Evolutionary conservation across 2,888 invertebrate species (phyloP), one percentile per base, ranked within the genome.

Genomic region (Heliconius ismenius): DNA sequence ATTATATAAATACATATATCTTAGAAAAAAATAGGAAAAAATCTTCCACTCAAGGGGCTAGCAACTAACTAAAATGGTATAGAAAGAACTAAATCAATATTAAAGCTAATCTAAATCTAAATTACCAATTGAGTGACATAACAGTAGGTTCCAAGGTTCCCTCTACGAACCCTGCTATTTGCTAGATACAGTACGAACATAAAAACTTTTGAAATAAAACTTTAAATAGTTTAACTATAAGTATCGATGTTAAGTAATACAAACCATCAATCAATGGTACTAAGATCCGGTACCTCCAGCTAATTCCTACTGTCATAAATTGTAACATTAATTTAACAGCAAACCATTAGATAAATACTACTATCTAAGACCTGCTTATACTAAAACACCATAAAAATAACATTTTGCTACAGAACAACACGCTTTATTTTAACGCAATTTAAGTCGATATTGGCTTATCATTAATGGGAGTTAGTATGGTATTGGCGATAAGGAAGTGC

Each of bases 321-420:
- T 89, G 86, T 91, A 83, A 92, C 90, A 94, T 94, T 93, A 93
- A 93, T 91, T 92, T 93, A 93, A 93, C 91, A 93, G 92, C 92
- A 90, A 88, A 89, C 87, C 93, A 92, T 94, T 92, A 92, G 88
- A 88, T 88, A 86, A 83, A 86, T 86, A 83, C 83, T 82, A 86
- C 87, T 87, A 88, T 95, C 95, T 95, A 95, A 95, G 92, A 91
- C 94, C 62, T 73, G 43, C 76, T 75, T 76, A 77, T 69, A 76
- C 67, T 63, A 60, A 24, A 75, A 77, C 69, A 67, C 64, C 67
- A 36, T 75, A 74, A 80, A 39, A 39, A 62, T 21, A 26, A 39
- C 36, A 68, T 18, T 24, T 15, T 2, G 49, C 64, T 79, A 76
- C 64, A 68, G 73, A 74, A 82, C 75, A 79, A 73, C 21, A 24